Conservation (phyloP, 2,797 vertebrate genomes). For the Myotis planiceps region DNA sequence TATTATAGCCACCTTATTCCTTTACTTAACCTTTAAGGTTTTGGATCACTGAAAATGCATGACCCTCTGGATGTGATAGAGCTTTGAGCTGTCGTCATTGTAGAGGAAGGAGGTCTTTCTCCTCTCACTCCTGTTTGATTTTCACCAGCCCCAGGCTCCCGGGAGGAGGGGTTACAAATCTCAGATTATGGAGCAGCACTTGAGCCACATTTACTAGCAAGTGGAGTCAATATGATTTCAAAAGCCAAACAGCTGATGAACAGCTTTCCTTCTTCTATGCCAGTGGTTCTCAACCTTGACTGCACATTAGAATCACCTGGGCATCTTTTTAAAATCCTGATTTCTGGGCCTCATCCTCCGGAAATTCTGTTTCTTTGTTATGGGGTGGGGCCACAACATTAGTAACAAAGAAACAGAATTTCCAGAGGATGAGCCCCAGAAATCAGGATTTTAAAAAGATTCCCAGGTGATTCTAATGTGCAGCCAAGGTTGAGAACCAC, state of each 20-base stretch:
- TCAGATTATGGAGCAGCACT: background rate
- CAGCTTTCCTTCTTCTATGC: background rate
- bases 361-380: no score
- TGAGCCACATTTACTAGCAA: background rate
- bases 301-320: no score
- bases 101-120: background rate
- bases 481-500: no score
- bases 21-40: background rate
- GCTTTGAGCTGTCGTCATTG: background rate
- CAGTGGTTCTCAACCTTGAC: no score
- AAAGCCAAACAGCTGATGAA: background rate
- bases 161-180: background rate
- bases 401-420: no score
- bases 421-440: no score
- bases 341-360: no score
- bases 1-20: background rate
- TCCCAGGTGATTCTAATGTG: no score
- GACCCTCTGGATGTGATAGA: background rate
- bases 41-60: background rate
- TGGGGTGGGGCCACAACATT: no score
- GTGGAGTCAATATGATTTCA: background rate
- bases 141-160: background rate
- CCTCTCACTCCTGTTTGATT: background rate
- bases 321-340: no score
- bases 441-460: no score